Evolutionary conservation across 2,797 vertebrate species (phyloP).

Genomic region (Numenius phaeopus): DNA sequence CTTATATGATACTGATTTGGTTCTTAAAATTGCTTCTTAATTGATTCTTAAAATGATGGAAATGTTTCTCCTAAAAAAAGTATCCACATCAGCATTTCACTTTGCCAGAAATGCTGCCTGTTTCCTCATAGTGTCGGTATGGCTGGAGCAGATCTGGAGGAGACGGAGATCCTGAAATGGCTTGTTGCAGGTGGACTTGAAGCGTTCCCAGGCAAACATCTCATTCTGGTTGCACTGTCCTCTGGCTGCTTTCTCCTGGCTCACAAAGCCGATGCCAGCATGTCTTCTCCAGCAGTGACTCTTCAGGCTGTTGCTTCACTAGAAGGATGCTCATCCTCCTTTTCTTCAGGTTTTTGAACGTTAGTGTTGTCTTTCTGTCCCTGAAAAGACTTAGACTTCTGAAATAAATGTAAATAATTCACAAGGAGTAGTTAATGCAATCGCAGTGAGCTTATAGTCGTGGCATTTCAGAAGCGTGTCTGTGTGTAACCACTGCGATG

Average conservation of each 20-base stretch:
- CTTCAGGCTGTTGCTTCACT: background rate
- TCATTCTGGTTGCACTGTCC: background rate
- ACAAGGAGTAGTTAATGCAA: background rate
- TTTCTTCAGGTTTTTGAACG: background rate
- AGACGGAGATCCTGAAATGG: background rate
- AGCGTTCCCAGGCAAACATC: background rate
- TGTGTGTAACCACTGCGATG: background rate
- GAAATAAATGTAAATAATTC: background rate
- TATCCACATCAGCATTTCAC: background rate
- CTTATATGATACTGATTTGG: background rate
- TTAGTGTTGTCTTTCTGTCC: background rate
- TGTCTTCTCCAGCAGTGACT: background rate
- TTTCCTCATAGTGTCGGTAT: background rate
- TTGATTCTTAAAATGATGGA: background rate
- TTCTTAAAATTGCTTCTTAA: background rate
- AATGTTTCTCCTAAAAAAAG: background rate
- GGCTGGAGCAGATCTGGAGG: background rate
- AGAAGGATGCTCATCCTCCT: background rate
- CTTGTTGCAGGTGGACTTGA: background rate
- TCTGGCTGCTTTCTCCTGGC: background rate
- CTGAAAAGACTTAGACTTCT: background rate
- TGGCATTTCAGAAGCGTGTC: background rate
- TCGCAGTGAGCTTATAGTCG: accelerated
- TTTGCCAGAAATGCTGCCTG: background rate
- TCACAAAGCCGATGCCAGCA: accelerated